phyloP scores from a whole-genome alignment of 2,888 invertebrate species.

The Odontocolon sp. region DNA sequence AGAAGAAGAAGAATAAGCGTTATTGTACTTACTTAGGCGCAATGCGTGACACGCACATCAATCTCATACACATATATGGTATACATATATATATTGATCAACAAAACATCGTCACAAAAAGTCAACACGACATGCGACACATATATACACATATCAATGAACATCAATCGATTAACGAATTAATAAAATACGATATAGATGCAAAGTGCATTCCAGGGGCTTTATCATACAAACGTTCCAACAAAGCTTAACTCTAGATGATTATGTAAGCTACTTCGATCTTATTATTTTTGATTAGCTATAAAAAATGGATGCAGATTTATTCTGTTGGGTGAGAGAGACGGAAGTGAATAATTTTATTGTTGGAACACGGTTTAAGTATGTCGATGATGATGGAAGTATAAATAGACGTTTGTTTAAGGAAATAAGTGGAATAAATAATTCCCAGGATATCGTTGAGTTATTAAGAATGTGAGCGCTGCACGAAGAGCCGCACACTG shows the following conservation, averaged over 20 bases:
- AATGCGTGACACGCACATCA: conserved; percentile 53
- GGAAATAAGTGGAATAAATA: background rate
- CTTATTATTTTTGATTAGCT: conserved; percentile 11
- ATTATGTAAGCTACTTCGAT: conserved; percentile 15
- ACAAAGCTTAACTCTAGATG: conserved; percentile 21
- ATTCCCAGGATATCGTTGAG: conserved; percentile 14
- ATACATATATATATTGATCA: conserved; percentile 8
- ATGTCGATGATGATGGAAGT: conserved; percentile 19
- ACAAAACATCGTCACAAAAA: background rate
- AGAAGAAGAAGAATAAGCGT: conserved; percentile 44
- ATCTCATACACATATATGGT: conserved; percentile 45
- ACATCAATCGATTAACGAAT: conserved; percentile 1
- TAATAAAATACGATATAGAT: conserved; percentile 33
- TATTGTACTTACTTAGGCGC: conserved; percentile 58
- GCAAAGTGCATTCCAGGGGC: conserved; percentile 28
- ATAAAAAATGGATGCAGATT: conserved; percentile 29
- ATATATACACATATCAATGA: conserved; percentile 3
- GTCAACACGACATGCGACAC: conserved; percentile 45
- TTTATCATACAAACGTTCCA: conserved; percentile 9
- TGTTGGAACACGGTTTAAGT: conserved; percentile 4
- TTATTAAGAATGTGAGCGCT: conserved; percentile 36
- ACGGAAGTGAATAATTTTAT: background rate
- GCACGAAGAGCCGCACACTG: conserved; percentile 47
- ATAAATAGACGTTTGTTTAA: background rate
- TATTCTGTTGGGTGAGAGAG: conserved; percentile 11